Evolutionary conservation across 2,113 vertebrate species (phyloP).

Genomic region (Apaloderma vittatum): DNA sequence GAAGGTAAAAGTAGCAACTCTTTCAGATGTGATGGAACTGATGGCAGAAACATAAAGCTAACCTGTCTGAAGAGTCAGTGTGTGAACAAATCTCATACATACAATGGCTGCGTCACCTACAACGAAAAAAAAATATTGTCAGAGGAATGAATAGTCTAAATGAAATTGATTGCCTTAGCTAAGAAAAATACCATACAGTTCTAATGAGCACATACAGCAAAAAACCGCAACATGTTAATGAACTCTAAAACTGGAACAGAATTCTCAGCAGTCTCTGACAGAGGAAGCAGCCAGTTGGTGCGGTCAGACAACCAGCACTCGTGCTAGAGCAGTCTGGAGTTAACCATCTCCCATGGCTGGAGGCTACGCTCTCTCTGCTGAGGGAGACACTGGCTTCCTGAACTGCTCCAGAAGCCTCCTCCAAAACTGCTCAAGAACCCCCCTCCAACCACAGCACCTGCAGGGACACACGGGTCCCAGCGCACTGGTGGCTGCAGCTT

Average conservation of each 20-base stretch:
- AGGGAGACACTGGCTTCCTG: neutral
- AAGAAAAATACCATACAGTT: neutral
- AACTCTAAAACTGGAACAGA: neutral
- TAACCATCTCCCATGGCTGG: neutral
- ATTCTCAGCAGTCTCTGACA: neutral
- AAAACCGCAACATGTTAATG: neutral
- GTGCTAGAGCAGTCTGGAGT: neutral
- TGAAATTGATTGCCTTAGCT: neutral
- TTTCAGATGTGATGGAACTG: neutral
- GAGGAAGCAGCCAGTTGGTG: neutral
- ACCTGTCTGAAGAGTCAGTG: constrained; percentile 69
- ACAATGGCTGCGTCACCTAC: constrained; percentile 23
- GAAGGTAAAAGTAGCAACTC: neutral
- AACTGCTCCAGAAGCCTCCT: neutral
- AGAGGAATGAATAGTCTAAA: neutral
- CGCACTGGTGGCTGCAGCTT: neutral
- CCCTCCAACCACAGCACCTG: neutral
- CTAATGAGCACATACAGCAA: neutral
- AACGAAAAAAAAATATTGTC: neutral
- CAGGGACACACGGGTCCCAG: neutral
- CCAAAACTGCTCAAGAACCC: neutral
- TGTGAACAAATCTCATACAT: constrained; percentile 42
- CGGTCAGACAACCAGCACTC: neutral
- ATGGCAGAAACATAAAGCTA: neutral
- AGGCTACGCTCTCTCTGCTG: neutral